Evolutionary conservation across 2,888 invertebrate species (phyloP).

Genomic region (Dryocosmus kuriphilus): DNA sequence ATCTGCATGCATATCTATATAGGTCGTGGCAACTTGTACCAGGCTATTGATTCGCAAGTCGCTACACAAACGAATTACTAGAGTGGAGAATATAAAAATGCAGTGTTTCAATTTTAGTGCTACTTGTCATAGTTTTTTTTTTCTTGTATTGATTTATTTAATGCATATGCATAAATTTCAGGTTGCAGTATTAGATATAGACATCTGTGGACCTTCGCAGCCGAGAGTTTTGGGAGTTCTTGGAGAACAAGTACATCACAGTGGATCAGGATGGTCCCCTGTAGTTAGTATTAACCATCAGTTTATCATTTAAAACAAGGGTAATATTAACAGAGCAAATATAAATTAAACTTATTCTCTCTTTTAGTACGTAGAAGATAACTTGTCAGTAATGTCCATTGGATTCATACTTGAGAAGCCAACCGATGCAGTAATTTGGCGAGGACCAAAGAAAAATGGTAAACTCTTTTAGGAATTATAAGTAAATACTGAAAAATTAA

Average conservation of each 20-base stretch:
- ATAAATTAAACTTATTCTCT: conserved; percentile 48
- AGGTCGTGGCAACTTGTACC: conserved; percentile 70
- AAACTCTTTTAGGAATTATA: not conserved
- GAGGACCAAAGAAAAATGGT: conserved; percentile 95
- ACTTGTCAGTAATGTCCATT: conserved; percentile 97
- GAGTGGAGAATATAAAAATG: conserved; percentile 13
- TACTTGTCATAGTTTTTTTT: conserved; percentile 12
- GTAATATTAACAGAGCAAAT: not conserved
- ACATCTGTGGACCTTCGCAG: conserved; percentile 99
- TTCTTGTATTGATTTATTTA: conserved; percentile 30
- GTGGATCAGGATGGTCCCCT: conserved; percentile 98
- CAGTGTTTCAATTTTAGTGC: not conserved
- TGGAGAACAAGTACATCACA: conserved; percentile 96
- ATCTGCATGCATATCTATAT: conserved; percentile 61
- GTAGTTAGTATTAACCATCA: conserved; percentile 82
- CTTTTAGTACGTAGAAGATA: conserved; percentile 92
- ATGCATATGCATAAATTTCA: conserved; percentile 70
- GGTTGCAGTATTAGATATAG: conserved; percentile 97
- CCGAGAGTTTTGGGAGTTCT: conserved; percentile 95
- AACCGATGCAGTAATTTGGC: conserved; percentile 99
- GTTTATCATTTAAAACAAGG: not conserved
- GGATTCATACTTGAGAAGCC: conserved; percentile 92
- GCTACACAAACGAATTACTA: not conserved
- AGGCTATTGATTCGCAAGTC: conserved; percentile 70
- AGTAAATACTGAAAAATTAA: no score